Percentiles rank a stretch among this genome's conserved stretches.
phyloP scores from a whole-genome alignment of 2,797 vertebrate species.

The Discoglossus pictus region DNA sequence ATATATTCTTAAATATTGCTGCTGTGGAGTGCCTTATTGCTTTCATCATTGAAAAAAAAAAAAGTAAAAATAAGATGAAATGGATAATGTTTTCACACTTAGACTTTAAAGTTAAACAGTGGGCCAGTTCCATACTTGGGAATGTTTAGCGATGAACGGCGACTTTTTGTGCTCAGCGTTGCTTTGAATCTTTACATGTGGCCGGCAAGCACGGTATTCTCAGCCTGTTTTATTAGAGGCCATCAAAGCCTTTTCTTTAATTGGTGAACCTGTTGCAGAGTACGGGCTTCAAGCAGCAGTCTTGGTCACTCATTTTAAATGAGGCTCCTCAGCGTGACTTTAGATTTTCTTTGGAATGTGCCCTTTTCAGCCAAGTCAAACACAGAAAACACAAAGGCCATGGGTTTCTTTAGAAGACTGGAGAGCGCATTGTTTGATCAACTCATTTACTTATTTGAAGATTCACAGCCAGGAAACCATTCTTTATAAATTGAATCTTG shows the following conservation, averaged over 20 bases:
- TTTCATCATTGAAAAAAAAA: slow-evolving; percentile 31
- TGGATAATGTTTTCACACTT: slow-evolving; percentile 33
- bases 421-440: slow-evolving; percentile 12
- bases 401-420: neutral
- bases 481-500: too few relatives aligned
- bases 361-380: slow-evolving; percentile 31
- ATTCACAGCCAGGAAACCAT: too few relatives aligned
- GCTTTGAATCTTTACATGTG: slow-evolving; percentile 42
- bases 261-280: slow-evolving; percentile 38
- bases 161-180: slow-evolving; percentile 25
- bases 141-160: slow-evolving; percentile 41
- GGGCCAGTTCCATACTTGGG: slow-evolving; percentile 36
- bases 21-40: slow-evolving; percentile 20
- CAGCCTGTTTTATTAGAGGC: slow-evolving; percentile 38
- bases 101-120: slow-evolving; percentile 49
- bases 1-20: slow-evolving; percentile 37
- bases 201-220: slow-evolving; percentile 12
- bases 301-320: slow-evolving; percentile 33
- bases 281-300: slow-evolving; percentile 22
- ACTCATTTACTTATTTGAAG: neutral
- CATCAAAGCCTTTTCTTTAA: slow-evolving; percentile 44
- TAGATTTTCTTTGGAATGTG: slow-evolving; percentile 4
- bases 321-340: slow-evolving; percentile 3
- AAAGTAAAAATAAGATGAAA: slow-evolving; percentile 22
- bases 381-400: slow-evolving; percentile 16